Percentiles rank a stretch among this genome's conserved stretches.
Evolutionary conservation across 2,888 invertebrate species (phyloP).

Genomic region (Chymomyza amoena): DNA sequence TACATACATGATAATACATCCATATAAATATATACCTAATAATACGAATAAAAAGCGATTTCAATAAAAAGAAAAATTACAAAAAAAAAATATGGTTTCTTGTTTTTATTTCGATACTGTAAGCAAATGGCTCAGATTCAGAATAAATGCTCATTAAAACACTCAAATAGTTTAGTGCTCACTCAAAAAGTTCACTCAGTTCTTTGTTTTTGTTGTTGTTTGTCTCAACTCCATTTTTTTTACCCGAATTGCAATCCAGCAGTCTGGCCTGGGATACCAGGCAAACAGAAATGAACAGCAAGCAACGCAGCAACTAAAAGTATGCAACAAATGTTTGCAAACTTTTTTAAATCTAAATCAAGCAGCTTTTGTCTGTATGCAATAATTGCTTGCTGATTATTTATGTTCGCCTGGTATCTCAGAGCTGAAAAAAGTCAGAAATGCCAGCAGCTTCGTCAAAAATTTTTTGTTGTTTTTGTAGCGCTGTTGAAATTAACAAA

Average conservation of each 20-base stretch:
- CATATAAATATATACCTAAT: constrained; percentile 54
- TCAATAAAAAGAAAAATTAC: constrained; percentile 65
- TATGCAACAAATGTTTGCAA: neutral
- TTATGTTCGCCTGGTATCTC: neutral
- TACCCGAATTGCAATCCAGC: neutral
- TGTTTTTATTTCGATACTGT: neutral
- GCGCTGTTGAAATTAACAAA: neutral
- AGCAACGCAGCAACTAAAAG: neutral
- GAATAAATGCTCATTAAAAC: too few relatives aligned
- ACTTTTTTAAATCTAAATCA: too few relatives aligned
- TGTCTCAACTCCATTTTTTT: neutral
- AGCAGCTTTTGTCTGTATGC: neutral
- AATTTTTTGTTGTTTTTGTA: neutral
- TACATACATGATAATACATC: constrained; percentile 61
- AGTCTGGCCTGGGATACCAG: too few relatives aligned
- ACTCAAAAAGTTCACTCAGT: too few relatives aligned
- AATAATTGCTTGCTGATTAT: neutral
- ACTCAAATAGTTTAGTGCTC: too few relatives aligned
- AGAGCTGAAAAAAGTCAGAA: neutral
- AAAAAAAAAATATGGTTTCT: constrained; percentile 20
- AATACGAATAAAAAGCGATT: constrained; percentile 62
- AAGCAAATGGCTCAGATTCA: neutral
- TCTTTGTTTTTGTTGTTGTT: too few relatives aligned
- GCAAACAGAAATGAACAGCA: neutral
- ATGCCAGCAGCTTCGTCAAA: too few relatives aligned